A percentile compares a stretch with the other conserved stretches of the same genome.
Conservation (phyloP, 2,888 invertebrate species). For the Polietes domitor region DNA sequence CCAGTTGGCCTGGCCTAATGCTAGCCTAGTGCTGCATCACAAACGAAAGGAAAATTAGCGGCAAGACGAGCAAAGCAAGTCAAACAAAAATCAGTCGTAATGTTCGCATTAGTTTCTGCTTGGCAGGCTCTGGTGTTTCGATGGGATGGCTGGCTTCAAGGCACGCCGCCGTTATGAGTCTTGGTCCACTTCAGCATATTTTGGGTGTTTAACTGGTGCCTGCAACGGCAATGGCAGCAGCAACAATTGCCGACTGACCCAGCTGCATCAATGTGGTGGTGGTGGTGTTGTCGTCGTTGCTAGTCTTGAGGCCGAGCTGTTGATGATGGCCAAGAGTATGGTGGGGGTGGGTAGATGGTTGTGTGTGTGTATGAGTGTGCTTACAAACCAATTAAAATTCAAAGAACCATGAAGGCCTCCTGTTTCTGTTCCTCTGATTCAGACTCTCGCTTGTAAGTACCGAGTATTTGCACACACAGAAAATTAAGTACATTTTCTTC, state of each 20-base stretch:
- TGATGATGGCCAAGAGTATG: background rate
- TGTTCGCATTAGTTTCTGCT: background rate
- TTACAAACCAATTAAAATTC: conserved; percentile 66
- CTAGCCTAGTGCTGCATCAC: background rate
- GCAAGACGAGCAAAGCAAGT: background rate
- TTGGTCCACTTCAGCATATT: conserved; percentile 41
- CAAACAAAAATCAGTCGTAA: conserved; percentile 2
- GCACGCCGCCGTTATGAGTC: background rate
- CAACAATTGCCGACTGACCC: conserved; percentile 33
- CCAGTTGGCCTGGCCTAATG: background rate
- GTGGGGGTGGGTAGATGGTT: background rate
- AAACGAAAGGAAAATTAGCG: background rate
- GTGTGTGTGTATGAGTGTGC: conserved; percentile 45
- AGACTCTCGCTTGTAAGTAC: conserved; percentile 27
- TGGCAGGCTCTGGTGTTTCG: background rate
- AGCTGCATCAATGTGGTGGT: background rate
- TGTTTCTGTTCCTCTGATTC: conserved; percentile 45
- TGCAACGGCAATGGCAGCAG: conserved; percentile 21
- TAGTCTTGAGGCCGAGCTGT: background rate
- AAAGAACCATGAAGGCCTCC: conserved; percentile 66
- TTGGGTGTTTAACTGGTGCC: conserved; percentile 19
- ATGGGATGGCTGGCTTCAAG: background rate
- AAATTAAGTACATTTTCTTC: conserved; percentile 56
- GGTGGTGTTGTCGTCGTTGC: background rate
- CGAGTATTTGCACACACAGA: conserved; percentile 49